phyloP scores from a whole-genome alignment of 2,797 vertebrate genomes.

The Trematomus bernacchii region DNA sequence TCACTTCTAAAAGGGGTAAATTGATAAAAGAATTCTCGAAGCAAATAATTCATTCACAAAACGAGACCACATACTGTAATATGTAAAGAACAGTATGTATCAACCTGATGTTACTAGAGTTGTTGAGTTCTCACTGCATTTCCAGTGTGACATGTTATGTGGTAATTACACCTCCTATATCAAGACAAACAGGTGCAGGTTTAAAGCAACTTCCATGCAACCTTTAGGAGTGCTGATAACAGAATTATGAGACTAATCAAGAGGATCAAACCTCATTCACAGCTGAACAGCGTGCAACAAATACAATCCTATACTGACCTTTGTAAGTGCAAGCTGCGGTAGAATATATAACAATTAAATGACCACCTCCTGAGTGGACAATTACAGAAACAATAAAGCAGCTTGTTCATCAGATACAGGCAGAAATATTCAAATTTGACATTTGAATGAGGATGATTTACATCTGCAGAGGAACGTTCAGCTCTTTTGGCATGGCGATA shows the following conservation, averaged over 20 bases:
- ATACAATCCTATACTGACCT: conserved; percentile 74
- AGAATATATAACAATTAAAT: conserved; percentile 56
- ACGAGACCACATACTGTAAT: too few relatives aligned
- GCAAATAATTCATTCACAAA: too few relatives aligned
- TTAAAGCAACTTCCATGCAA: conserved; percentile 60
- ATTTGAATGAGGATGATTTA: conserved; percentile 74
- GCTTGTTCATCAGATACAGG: conserved; percentile 69
- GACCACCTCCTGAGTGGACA: conserved; percentile 55
- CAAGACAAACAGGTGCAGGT: conserved; percentile 58
- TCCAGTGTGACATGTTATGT: neutral
- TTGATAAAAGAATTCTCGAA: too few relatives aligned
- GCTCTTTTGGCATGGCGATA: conserved; percentile 26
- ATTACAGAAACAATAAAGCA: conserved; percentile 67
- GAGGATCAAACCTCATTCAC: conserved; percentile 59
- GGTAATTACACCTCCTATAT: conserved; percentile 16
- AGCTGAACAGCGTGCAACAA: conserved; percentile 68
- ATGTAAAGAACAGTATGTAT: neutral
- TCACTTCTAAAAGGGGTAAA: too few relatives aligned
- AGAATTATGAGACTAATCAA: conserved; percentile 69
- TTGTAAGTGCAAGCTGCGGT: conserved; percentile 55
- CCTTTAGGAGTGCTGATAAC: conserved; percentile 68
- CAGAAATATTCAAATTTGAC: conserved; percentile 77
- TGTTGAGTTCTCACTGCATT: neutral
- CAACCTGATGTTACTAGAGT: neutral
- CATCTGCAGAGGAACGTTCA: conserved; percentile 50